Conservation (phyloP, 2,113 vertebrate genomes). For the Phaetusa simplex region DNA sequence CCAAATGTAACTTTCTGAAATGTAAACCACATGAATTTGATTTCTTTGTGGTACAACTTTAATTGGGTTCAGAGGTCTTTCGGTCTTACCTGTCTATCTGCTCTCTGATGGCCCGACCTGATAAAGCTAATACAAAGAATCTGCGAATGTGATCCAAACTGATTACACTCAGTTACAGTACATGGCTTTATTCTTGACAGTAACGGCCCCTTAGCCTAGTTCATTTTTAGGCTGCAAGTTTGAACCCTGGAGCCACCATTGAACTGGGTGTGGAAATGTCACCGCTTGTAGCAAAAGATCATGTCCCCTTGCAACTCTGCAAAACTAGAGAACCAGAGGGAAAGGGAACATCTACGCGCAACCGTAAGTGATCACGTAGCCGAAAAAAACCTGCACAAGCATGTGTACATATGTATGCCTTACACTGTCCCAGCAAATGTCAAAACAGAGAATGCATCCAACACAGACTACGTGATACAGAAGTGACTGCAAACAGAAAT, state of each 20-base stretch:
- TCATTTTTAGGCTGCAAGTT: background rate
- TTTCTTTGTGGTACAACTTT: conserved; percentile 83
- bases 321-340: background rate
- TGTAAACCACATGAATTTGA: conserved; percentile 85
- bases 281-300: background rate
- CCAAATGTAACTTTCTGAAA: conserved; percentile 84
- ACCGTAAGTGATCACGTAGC: background rate
- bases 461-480: background rate
- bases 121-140: conserved; percentile 79
- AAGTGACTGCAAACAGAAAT: background rate
- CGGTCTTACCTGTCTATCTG: conserved; percentile 82
- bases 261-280: background rate
- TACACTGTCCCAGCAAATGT: background rate
- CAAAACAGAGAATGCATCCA: background rate
- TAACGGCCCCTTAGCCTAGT: background rate
- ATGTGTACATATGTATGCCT: background rate
- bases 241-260: background rate
- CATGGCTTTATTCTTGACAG: conserved; percentile 1
- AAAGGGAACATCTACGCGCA: background rate
- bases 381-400: background rate
- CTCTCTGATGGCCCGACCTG: conserved; percentile 72
- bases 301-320: background rate
- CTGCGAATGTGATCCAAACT: conserved; percentile 34
- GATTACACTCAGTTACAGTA: conserved; percentile 56
- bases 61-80: conserved; percentile 82